phyloP scores from a whole-genome alignment of 1,140 invertebrate species.

The Caerostris extrusa region DNA sequence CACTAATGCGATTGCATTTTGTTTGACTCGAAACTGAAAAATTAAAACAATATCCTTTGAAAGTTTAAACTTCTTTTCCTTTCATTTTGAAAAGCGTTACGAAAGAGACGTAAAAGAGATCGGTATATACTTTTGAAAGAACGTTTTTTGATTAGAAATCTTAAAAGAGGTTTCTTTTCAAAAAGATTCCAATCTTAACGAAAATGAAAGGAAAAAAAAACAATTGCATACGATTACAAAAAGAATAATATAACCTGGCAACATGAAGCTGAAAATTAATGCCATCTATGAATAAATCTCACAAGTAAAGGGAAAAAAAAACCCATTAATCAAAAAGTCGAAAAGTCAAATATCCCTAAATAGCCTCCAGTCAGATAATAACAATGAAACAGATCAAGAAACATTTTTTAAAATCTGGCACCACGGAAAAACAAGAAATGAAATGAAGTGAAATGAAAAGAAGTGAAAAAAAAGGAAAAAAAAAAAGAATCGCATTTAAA shows the following conservation, averaged over 20 bases:
- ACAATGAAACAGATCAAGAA: conserved; percentile 35
- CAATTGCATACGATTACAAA: not conserved
- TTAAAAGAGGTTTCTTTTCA: conserved; percentile 1
- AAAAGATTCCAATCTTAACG: not conserved
- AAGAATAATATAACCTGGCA: conserved; percentile 23
- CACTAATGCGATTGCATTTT: not conserved
- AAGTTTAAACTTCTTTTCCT: not conserved
- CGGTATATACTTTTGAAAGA: not conserved
- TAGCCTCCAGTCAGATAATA: conserved; percentile 44
- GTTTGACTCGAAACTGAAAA: not conserved
- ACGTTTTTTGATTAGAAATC: conserved; percentile 3
- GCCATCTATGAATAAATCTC: not conserved
- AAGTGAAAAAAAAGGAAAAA: not conserved
- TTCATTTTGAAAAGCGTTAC: not conserved
- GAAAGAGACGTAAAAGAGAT: not conserved
- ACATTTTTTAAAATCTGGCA: conserved; percentile 27
- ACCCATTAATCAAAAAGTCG: conserved; percentile 4
- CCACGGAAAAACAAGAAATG: not conserved
- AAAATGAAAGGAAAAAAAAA: not conserved
- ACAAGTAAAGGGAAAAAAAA: not conserved
- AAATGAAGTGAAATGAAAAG: not conserved
- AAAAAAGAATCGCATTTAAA: conserved; percentile 4
- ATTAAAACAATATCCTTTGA: not conserved
- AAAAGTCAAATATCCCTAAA: conserved; percentile 36
- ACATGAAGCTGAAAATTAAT: conserved; percentile 1